Percentiles rank a stretch among this genome's conserved stretches.
Conservation (phyloP, 2,113 vertebrate species). For the Lampris incognitus region DNA sequence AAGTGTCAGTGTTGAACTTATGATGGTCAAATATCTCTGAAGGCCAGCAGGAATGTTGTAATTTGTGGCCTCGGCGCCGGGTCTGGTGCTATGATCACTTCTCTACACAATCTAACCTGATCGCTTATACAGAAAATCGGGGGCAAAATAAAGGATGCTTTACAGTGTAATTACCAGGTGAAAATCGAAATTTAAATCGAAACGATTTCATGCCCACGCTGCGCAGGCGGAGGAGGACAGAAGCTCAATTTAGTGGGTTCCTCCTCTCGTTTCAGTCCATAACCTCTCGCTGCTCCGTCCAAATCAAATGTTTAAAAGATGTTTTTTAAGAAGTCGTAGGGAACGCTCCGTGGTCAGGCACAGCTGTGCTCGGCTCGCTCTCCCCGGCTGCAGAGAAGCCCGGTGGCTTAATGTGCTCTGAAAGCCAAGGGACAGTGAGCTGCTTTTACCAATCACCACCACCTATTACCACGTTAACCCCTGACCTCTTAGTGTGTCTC, state of each 20-base stretch:
- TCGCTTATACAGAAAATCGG: conserved; percentile 6
- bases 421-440: conserved; percentile 67
- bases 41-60: conserved; percentile 27
- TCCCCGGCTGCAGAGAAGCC: conserved; percentile 69
- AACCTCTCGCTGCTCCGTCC: conserved; percentile 61
- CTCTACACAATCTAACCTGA: conserved; percentile 50
- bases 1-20: conserved; percentile 13
- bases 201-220: conserved; percentile 45
- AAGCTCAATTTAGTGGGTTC: conserved; percentile 46
- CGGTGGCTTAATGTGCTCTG: conserved; percentile 67
- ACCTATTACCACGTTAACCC: conserved; percentile 83
- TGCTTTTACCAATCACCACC: conserved; percentile 80
- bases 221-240: conserved; percentile 24
- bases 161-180: conserved; percentile 37
- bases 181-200: conserved; percentile 56
- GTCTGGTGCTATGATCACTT: conserved; percentile 38
- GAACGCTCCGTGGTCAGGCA: conserved; percentile 68
- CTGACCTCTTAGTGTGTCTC: conserved; percentile 70
- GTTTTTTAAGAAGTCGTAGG: conserved; percentile 72
- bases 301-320: conserved; percentile 80
- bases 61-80: conserved; percentile 36
- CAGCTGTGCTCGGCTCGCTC: conserved; percentile 70
- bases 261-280: conserved; percentile 37
- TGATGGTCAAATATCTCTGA: conserved; percentile 50
- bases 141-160: conserved; percentile 54